These are phyloP conservation scores for Linyphia triangularis DNA, from an alignment of 2,888 invertebrate genomes.

Conservation along the genomic window DNA sequence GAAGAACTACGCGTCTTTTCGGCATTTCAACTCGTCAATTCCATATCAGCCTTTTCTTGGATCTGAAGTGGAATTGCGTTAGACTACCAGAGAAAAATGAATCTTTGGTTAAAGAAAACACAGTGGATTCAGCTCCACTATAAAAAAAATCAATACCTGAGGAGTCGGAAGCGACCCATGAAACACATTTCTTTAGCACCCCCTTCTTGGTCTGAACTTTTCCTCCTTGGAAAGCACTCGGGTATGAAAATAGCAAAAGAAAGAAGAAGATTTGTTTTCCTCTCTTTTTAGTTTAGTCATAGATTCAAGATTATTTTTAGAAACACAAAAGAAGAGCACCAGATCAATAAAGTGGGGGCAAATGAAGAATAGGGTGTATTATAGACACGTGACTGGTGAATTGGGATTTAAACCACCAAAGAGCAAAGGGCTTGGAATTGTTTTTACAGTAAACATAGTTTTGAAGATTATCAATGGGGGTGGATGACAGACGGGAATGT, in stretches of 20 bases:
- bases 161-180: not conserved
- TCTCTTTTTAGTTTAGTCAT: constrained; percentile 19
- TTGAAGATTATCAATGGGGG: not conserved
- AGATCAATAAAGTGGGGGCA: not conserved
- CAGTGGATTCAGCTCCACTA: not conserved
- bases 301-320: constrained; percentile 58
- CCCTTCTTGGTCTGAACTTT: not conserved
- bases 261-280: not conserved
- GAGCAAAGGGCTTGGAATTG: not conserved
- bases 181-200: not conserved
- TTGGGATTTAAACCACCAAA: not conserved
- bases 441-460: not conserved
- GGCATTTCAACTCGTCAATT: not conserved
- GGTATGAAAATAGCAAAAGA: constrained; percentile 28
- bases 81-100: not conserved
- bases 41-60: not conserved
- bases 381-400: constrained; percentile 7
- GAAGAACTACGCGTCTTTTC: not conserved
- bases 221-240: not conserved
- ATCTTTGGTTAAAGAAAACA: not conserved
- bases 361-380: constrained; percentile 32
- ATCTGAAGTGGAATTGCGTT: not conserved
- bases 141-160: constrained; percentile 36
- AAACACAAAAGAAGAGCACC: constrained; percentile 20
- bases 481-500: not conserved